phyloP scores from a whole-genome alignment of 2,888 invertebrate species.

The Spisula subtruncata region DNA sequence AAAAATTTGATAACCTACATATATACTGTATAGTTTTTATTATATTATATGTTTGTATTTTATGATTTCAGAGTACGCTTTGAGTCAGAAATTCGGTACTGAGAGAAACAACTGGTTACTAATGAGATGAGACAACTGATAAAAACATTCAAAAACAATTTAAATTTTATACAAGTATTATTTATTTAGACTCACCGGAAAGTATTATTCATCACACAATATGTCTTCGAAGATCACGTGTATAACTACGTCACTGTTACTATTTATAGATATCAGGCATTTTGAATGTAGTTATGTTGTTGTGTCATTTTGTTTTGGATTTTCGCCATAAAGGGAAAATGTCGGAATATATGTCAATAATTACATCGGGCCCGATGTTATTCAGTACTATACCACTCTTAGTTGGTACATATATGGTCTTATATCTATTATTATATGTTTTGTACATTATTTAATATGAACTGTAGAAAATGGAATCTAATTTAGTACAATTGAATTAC shows the following conservation, averaged over 20 bases:
- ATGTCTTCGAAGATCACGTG: constrained; percentile 20
- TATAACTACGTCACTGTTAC: background rate
- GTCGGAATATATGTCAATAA: background rate
- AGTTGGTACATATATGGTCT: no score
- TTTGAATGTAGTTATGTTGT: background rate
- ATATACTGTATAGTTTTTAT: background rate
- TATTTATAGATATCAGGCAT: background rate
- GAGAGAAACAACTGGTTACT: constrained; percentile 80
- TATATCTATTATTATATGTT: no score
- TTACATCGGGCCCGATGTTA: no score
- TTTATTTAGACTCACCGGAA: constrained; percentile 5
- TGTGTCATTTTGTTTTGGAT: background rate
- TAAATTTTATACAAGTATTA: background rate
- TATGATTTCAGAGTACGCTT: constrained; percentile 63
- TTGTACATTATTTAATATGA: no score
- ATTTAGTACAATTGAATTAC: no score
- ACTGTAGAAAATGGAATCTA: no score
- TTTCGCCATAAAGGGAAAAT: background rate
- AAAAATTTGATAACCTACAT: no score
- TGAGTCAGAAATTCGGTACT: constrained; percentile 73
- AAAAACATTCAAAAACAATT: background rate
- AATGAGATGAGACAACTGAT: constrained; percentile 64
- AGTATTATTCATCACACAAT: constrained; percentile 18
- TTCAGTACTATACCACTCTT: no score
- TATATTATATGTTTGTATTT: background rate